Evolutionary conservation across 2,888 invertebrate species (phyloP), one percentile per base, ranked within the genome.

Genomic region (Melipona bicolor): DNA sequence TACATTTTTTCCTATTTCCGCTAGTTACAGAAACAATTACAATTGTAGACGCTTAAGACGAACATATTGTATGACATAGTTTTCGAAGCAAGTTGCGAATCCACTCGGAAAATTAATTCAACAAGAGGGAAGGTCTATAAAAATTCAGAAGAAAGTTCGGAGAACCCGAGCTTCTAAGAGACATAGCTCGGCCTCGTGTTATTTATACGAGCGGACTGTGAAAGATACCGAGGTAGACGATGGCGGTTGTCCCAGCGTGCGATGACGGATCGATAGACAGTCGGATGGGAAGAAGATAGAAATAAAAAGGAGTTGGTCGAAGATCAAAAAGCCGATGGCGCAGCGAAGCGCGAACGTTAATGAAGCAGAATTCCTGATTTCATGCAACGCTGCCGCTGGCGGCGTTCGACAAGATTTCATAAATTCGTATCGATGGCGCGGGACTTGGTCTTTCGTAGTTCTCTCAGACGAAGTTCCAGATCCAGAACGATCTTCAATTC

Each of bases 351-450:
- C n/a, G 84, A 85, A 84, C 67, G 56, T 83, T 87, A 85, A 90
- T 81, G 86, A 87, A 86, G 84, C 80, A 79, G 83, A 87, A 89
- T 75, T 81, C 61, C 78, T 70, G 83, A 89, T 86, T 88, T 83
- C 80, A 81, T 80, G 79, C 62, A 61, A 81, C 67, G 72, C 77
- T 85, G 79, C 74, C 64, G 75, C 19, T 69, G 70, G 19, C 27
- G 24, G 43, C 43, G 65, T 72, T 69, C 79, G 50, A 24, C 56
- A 76, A 72, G 79, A 86, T 84, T 81, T 82, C 82, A 80, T 77
- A 80, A 83, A 88, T 87, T 85, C 81, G 67, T 62, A 71, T 73
- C 69, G 69, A 64, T 17, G 62, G 6, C 62, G 62, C 2, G 27
- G 27, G 9, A 17, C 27, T 27, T 24, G 70, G 70, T 75, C 59